phyloP scores from a whole-genome alignment of 2,797 vertebrate genomes.

The Urocyon cinereoargenteus region DNA sequence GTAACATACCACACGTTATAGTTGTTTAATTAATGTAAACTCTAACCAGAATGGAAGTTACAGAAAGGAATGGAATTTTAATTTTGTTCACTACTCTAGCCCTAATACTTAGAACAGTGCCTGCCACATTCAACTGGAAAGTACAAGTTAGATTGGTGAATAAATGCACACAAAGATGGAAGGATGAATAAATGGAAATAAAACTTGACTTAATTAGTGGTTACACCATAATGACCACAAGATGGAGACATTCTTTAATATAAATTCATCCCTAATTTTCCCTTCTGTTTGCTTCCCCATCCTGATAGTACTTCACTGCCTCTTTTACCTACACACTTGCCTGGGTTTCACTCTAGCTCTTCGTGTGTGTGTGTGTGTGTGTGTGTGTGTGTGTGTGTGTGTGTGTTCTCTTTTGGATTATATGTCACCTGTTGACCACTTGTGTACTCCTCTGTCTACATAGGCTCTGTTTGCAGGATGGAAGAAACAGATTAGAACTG shows the following conservation, averaged over 20 bases:
- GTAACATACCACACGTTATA: not conserved
- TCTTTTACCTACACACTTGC: not conserved
- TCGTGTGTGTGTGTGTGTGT: not conserved
- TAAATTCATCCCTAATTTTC: not conserved
- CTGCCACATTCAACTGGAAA: not conserved
- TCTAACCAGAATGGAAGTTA: not conserved
- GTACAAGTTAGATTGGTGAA: not conserved
- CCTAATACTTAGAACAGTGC: not conserved
- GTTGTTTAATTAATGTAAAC: not conserved
- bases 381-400: too few relatives aligned
- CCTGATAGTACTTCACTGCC: too few relatives aligned
- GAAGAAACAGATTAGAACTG: not conserved
- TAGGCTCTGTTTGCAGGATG: not conserved
- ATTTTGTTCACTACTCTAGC: not conserved
- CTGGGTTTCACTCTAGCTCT: not conserved
- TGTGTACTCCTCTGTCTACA: not conserved
- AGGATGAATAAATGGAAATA: not conserved
- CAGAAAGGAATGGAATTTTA: too few relatives aligned
- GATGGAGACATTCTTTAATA: not conserved
- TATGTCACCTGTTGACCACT: not conserved
- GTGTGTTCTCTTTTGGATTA: not conserved
- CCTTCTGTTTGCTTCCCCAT: not conserved
- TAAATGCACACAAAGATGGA: not conserved
- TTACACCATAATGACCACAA: not conserved
- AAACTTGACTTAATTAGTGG: not conserved